Conservation (phyloP, 1,140 invertebrate species). For the Leptestheria dahalacensis region DNA sequence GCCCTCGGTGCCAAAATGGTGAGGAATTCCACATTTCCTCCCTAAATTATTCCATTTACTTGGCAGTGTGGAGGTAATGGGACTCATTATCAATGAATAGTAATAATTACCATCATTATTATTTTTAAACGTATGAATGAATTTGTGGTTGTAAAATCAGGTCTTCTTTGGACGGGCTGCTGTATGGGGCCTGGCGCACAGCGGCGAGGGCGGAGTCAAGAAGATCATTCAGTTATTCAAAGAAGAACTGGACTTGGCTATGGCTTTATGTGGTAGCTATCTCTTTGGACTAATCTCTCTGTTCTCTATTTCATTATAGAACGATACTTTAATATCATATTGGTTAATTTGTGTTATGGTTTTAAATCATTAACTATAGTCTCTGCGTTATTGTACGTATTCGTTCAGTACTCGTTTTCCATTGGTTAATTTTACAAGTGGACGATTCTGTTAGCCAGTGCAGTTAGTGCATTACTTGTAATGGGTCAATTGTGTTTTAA, state of each 20-base stretch:
- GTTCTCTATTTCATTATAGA: not conserved
- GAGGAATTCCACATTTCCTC: too few relatives aligned
- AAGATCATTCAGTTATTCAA: constrained; percentile 12
- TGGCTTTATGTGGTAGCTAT: constrained; percentile 14
- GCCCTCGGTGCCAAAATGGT: constrained; percentile 31
- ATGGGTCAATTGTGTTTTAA: too few relatives aligned
- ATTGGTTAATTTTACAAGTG: too few relatives aligned
- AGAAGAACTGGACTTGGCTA: constrained; percentile 17
- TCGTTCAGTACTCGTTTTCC: too few relatives aligned
- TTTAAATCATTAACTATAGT: not conserved
- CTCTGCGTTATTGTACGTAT: too few relatives aligned
- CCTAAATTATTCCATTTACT: too few relatives aligned
- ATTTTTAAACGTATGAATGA: too few relatives aligned
- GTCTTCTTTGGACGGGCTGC: constrained; percentile 14
- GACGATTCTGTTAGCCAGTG: too few relatives aligned
- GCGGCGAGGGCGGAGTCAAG: constrained; percentile 10
- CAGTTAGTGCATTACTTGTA: too few relatives aligned
- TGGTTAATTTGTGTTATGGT: not conserved
- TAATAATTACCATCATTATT: too few relatives aligned
- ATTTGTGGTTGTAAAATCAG: not conserved
- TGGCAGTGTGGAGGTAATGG: too few relatives aligned
- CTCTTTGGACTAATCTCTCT: not conserved
- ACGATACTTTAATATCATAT: not conserved
- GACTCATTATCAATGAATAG: not conserved
- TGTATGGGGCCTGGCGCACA: constrained; percentile 15